These are phyloP conservation scores for Plodia interpunctella DNA, from an alignment of 1,140 invertebrate species.

Conservation along the genomic window DNA sequence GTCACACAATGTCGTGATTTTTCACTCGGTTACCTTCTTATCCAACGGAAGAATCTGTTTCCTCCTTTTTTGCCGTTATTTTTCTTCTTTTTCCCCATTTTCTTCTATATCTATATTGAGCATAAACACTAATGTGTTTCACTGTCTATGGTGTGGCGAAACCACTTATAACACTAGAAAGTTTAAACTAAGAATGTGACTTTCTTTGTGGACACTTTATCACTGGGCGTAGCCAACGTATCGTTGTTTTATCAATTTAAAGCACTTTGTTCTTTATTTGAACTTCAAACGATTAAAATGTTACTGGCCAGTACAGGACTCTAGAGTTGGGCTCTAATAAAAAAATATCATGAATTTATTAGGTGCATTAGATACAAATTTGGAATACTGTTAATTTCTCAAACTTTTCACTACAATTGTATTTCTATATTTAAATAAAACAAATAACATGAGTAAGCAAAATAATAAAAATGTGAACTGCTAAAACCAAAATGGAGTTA, in stretches of 20 bases:
- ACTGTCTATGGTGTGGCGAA: conserved; percentile 20
- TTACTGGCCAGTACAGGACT: conserved; percentile 61
- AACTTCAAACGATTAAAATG: conserved; percentile 30
- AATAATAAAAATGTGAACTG: neutral
- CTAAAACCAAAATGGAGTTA: neutral
- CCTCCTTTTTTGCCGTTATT: conserved; percentile 50
- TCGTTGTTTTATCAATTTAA: conserved; percentile 21
- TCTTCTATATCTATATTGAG: conserved; percentile 24
- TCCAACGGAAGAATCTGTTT: conserved; percentile 67
- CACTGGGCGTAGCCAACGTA: conserved; percentile 9
- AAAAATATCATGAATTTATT: conserved; percentile 21
- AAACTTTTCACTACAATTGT: neutral
- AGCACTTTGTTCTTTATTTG: conserved; percentile 32
- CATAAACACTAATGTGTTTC: conserved; percentile 39
- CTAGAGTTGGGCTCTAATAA: conserved; percentile 44
- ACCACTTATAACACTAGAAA: conserved; percentile 9
- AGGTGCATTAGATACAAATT: neutral
- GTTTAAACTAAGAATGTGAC: conserved; percentile 9
- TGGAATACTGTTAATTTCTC: neutral
- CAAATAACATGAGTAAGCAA: neutral
- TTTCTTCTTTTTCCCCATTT: conserved; percentile 72
- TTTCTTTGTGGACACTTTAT: conserved; percentile 8
- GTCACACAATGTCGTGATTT: neutral
- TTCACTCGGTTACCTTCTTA: conserved; percentile 50
- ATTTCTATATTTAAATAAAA: too few species aligned